phyloP scores from a whole-genome alignment of 2,113 vertebrate species.

The Alectura lathami region DNA sequence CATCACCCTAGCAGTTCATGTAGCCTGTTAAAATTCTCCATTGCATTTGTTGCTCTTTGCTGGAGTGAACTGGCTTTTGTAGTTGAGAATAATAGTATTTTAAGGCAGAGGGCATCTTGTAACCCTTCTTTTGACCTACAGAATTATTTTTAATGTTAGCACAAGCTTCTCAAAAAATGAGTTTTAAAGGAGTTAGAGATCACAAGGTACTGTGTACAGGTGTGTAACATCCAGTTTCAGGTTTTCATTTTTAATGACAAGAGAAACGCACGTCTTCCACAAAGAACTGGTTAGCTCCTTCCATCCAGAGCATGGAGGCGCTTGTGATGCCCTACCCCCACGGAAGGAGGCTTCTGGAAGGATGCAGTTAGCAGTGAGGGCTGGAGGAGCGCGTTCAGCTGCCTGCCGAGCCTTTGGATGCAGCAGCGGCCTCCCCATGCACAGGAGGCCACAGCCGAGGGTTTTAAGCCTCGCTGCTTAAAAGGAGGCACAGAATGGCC shows the following conservation, averaged over 20 bases:
- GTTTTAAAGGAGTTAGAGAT: neutral
- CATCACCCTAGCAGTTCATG: neutral
- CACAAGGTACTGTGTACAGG: neutral
- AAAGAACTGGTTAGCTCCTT: neutral
- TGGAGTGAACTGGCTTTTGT: neutral
- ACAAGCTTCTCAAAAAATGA: neutral
- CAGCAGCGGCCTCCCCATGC: neutral
- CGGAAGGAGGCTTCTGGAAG: conserved; percentile 36
- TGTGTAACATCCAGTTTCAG: neutral
- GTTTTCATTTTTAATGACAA: neutral
- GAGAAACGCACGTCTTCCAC: accelerated
- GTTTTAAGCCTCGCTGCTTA: neutral
- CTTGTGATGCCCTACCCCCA: neutral
- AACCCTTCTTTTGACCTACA: neutral
- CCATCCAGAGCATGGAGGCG: neutral
- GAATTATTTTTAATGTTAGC: neutral
- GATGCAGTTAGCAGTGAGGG: neutral
- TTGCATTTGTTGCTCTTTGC: neutral
- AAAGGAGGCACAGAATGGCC: neutral
- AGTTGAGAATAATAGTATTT: neutral
- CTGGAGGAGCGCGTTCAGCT: neutral
- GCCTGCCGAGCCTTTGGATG: neutral
- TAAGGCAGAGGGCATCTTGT: neutral
- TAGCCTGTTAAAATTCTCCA: neutral
- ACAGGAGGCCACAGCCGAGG: neutral